A percentile compares a stretch with the other conserved stretches of the same genome.
These are phyloP conservation scores for Camponotus vicinus DNA, from an alignment of 1,140 invertebrate genomes.

Conservation along the genomic window DNA sequence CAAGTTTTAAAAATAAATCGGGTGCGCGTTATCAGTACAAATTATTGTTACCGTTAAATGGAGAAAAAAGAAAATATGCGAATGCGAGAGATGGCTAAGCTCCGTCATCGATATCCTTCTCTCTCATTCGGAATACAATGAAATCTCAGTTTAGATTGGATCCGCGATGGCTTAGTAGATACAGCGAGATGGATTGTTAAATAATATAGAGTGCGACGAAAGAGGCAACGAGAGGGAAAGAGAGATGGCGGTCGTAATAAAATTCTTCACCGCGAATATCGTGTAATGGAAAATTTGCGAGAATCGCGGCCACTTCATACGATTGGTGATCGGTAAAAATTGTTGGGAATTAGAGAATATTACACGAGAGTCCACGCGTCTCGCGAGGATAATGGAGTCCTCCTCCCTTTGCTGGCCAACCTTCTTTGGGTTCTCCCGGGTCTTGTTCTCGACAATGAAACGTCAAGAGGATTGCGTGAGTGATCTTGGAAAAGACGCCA, in stretches of 20 bases:
- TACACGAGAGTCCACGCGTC: conserved; percentile 13
- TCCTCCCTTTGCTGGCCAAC: not conserved
- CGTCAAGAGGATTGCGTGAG: conserved; percentile 29
- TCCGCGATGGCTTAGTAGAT: conserved; percentile 53
- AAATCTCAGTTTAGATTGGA: conserved; percentile 60
- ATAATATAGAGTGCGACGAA: conserved; percentile 39
- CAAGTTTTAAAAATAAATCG: not conserved
- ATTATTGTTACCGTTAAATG: not conserved
- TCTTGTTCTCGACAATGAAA: not conserved
- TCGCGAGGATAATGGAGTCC: conserved; percentile 36
- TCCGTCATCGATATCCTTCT: conserved; percentile 46
- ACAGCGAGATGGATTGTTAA: conserved; percentile 58
- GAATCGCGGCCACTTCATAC: conserved; percentile 73
- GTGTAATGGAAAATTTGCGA: conserved; percentile 74
- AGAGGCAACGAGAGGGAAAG: not conserved
- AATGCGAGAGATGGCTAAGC: not conserved
- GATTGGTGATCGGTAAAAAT: conserved; percentile 71
- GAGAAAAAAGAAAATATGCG: not conserved
- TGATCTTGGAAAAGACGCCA: conserved; percentile 37
- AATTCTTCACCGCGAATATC: conserved; percentile 72
- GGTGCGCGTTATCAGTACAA: not conserved
- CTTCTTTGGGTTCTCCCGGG: not conserved
- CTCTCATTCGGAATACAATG: conserved; percentile 35
- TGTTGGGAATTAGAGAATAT: conserved; percentile 51
- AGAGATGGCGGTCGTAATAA: conserved; percentile 66